These are phyloP conservation scores for Tanytarsus gracilentus DNA, from an alignment of 2,888 invertebrate species.

Conservation along the genomic window DNA sequence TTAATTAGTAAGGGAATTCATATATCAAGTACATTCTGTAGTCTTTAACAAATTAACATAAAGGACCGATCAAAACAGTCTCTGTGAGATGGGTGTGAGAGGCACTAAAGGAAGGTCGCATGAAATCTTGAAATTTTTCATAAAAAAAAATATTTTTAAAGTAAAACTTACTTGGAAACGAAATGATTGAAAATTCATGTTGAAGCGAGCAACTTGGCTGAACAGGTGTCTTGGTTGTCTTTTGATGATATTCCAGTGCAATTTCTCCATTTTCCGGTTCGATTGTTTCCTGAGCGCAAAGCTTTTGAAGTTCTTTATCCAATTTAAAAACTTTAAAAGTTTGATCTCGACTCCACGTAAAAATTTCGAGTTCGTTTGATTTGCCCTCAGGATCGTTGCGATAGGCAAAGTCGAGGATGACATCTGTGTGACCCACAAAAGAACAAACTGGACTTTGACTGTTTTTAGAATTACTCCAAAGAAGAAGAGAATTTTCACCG, in stretches of 20 bases:
- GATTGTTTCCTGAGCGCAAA: conserved; percentile 63
- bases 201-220: conserved; percentile 47
- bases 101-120: neutral
- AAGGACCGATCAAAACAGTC: no score
- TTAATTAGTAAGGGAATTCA: no score
- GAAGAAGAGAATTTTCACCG: conserved; percentile 71
- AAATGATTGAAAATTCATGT: conserved; percentile 64
- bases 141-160: neutral
- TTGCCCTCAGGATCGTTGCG: conserved; percentile 50
- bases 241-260: conserved; percentile 31
- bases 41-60: no score
- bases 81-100: no score
- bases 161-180: conserved; percentile 36
- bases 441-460: conserved; percentile 64
- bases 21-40: no score
- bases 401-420: conserved; percentile 93
- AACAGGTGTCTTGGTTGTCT: neutral
- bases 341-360: conserved; percentile 94
- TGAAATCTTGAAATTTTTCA: conserved; percentile 30
- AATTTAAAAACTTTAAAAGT: conserved; percentile 85
- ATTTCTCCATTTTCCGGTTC: conserved; percentile 45
- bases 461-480: conserved; percentile 60
- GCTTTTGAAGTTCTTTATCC: conserved; percentile 65
- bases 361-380: conserved; percentile 52
- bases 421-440: conserved; percentile 89